Percentiles rank a stretch among this genome's conserved stretches.
phyloP scores from a whole-genome alignment of 2,797 vertebrate species.

The Lagorchestes hirsutus region DNA sequence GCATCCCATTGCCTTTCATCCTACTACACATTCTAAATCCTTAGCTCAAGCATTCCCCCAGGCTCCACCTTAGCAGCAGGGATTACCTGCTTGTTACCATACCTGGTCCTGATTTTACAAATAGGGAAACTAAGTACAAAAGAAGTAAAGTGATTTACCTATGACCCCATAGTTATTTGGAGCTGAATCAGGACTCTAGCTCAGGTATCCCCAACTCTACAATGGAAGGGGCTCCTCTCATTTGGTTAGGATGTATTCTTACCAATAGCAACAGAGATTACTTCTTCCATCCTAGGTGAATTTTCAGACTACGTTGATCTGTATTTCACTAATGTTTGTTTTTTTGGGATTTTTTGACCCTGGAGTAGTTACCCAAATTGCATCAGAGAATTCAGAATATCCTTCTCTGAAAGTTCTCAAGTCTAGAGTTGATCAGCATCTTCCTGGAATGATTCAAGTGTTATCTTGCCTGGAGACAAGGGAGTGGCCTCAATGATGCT shows the following conservation, averaged over 20 bases:
- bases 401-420: conserved; percentile 2
- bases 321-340: background rate
- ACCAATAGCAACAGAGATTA: background rate
- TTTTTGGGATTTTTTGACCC: background rate
- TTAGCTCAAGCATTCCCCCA: too few relatives aligned
- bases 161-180: too few relatives aligned
- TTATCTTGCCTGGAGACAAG: background rate
- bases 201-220: background rate
- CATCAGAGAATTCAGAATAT: conserved; percentile 24
- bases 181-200: too few relatives aligned
- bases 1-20: too few relatives aligned
- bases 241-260: background rate
- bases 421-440: background rate
- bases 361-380: background rate
- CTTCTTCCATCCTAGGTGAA: background rate
- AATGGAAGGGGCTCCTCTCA: background rate
- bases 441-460: conserved; percentile 24
- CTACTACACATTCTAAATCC: too few relatives aligned
- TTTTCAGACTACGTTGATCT: conserved; percentile 3
- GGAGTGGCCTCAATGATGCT: background rate
- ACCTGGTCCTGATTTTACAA: too few relatives aligned
- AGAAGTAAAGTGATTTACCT: too few relatives aligned
- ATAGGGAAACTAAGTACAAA: too few relatives aligned
- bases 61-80: too few relatives aligned
- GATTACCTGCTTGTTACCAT: too few relatives aligned